Evolutionary conservation across 2,888 invertebrate genomes (phyloP).

Genomic region (Tortricodes alternella): DNA sequence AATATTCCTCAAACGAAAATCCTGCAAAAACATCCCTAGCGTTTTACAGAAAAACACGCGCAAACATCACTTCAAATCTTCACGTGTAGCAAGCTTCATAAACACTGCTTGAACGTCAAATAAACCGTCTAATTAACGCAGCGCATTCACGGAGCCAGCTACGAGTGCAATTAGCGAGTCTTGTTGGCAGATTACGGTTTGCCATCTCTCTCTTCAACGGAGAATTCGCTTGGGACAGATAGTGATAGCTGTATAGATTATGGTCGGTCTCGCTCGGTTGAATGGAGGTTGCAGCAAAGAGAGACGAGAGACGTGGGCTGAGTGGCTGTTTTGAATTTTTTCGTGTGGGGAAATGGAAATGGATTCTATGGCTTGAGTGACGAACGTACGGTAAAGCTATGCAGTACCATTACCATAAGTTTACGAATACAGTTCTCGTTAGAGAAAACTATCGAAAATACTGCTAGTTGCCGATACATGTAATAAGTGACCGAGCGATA

Average conservation of each 20-base stretch:
- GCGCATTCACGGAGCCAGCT: constrained; percentile 52
- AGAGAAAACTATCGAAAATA: too few species aligned
- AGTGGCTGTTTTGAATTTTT: constrained; percentile 9
- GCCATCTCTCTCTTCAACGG: constrained; percentile 40
- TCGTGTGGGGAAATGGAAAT: not conserved
- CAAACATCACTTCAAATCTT: not conserved
- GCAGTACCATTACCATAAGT: too few species aligned
- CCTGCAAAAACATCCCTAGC: not conserved
- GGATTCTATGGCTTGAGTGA: too few species aligned
- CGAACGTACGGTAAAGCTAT: too few species aligned
- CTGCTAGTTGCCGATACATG: too few species aligned
- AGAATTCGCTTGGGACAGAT: not conserved
- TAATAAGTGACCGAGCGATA: too few species aligned
- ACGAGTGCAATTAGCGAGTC: constrained; percentile 42
- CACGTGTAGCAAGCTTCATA: not conserved
- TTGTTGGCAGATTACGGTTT: constrained; percentile 62
- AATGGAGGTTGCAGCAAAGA: constrained; percentile 3
- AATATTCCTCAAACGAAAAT: not conserved
- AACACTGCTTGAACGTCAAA: constrained; percentile 62
- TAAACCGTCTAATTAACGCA: constrained; percentile 76
- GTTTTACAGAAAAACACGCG: not conserved
- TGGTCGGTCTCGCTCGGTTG: constrained; percentile 3
- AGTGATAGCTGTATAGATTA: not conserved
- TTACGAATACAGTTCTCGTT: too few species aligned
- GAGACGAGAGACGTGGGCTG: not conserved